Conservation (phyloP, 2,888 invertebrate species). For the Omphaloscelis lunosa region DNA sequence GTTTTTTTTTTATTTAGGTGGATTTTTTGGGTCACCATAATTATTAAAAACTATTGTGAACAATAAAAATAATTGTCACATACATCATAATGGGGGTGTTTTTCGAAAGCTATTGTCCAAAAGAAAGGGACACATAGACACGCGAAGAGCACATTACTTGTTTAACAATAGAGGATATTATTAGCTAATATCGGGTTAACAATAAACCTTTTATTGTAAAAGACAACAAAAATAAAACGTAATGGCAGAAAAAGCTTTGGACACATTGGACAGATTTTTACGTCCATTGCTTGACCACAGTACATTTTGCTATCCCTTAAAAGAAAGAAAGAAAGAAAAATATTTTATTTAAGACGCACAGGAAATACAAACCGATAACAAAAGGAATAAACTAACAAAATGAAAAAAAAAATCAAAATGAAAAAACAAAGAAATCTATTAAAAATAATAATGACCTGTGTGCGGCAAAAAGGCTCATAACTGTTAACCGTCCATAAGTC, state of each 20-base stretch:
- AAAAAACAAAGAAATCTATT: too few relatives aligned
- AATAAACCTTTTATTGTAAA: conserved; percentile 38
- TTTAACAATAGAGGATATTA: conserved; percentile 46
- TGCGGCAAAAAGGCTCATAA: too few relatives aligned
- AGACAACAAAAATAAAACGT: conserved; percentile 14
- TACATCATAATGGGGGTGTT: conserved; percentile 35
- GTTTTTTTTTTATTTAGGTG: background rate
- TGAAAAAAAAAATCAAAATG: too few relatives aligned
- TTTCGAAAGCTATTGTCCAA: conserved; percentile 54
- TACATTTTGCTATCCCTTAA: background rate
- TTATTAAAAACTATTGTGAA: conserved; percentile 7
- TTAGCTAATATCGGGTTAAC: conserved; percentile 36
- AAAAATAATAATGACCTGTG: too few relatives aligned
- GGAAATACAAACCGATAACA: too few relatives aligned
- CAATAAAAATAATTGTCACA: conserved; percentile 53
- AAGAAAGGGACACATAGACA: conserved; percentile 59
- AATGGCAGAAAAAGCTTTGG: background rate
- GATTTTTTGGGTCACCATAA: background rate
- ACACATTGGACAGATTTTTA: background rate
- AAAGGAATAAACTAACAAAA: too few relatives aligned
- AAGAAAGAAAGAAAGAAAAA: too few relatives aligned
- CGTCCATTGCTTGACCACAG: background rate
- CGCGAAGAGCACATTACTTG: conserved; percentile 63
- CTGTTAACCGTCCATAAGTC: too few relatives aligned
- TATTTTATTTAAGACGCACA: background rate